A percentile compares a stretch with the other conserved stretches of the same genome.
These are phyloP conservation scores for Crotophaga sulcirostris DNA, from an alignment of 2,113 vertebrate species.

Conservation along the genomic window DNA sequence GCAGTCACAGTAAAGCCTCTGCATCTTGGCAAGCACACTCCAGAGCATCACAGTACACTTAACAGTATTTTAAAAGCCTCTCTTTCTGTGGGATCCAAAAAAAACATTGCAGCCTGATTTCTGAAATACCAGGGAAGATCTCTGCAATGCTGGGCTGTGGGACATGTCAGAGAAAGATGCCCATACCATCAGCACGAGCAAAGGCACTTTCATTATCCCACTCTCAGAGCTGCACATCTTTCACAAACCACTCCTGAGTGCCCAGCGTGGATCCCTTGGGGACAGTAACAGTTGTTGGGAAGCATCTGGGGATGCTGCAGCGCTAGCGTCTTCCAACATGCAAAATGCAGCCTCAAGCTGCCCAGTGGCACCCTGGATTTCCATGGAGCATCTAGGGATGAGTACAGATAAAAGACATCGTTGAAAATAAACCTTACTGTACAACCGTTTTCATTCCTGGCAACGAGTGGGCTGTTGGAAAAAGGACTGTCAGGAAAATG, in stretches of 20 bases:
- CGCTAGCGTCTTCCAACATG: background rate
- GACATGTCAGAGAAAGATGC: background rate
- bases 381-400: background rate
- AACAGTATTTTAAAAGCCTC: background rate
- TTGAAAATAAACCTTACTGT: background rate
- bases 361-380: background rate
- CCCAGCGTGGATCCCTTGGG: background rate
- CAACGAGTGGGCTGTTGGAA: background rate
- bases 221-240: background rate
- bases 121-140: background rate
- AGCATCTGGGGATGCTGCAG: background rate
- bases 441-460: background rate
- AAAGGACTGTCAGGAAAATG: constrained; percentile 17
- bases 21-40: background rate
- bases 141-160: accelerated
- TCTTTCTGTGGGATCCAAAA: background rate
- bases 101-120: background rate
- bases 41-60: background rate
- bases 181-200: background rate
- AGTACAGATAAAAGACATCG: constrained; percentile 20
- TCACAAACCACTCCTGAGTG: background rate
- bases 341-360: background rate
- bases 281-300: background rate
- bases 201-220: background rate
- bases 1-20: background rate